Evolutionary conservation across 2,888 invertebrate species (phyloP), one percentile per base, ranked within the genome.

Genomic region (Dasysyrphus tricinctus): DNA sequence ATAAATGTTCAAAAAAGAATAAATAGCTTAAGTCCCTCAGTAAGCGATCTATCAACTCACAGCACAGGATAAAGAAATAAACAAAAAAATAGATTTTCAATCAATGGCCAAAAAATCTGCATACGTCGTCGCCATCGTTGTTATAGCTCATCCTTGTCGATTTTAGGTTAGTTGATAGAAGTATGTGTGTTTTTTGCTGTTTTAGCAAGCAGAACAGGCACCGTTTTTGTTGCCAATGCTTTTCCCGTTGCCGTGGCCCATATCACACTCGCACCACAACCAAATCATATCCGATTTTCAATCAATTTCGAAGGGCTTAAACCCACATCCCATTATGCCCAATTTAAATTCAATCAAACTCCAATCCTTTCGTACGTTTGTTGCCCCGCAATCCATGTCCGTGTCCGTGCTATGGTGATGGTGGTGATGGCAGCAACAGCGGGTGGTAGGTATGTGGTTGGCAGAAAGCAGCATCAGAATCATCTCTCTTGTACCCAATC

Each of bases 261-360:
- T n/a, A n/a, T 49, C 24, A 6, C 14, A 24, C 5, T 49, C 19
- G 2, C 14, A 14, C 42, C 54, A 14, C 54, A 54, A 69, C 75
- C 80, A 84, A 85, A 85, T 85, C 85, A 85, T 85, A 80, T 85
- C 80, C 85, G 85, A 85, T 85, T 85, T 85, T 85, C 85, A 86
- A 86, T 86, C 85, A 86, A 86, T 86, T 82, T 86, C 82, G 78
- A 86, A 81, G 74, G 74, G 85, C 85, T 86, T 86, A 86, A 78
- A 59, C 86, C 86, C 86, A 86, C 86, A 83, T 87, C 87, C 87
- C 73, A 87, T 87, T 87, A 87, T 87, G 83, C 83, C 83, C 87
- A 87, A 87, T 87, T 87, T 87, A 87, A 87, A 87, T 83, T 87
- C 83, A 87, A 87, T 87, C 83, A 87, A 80, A 83, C 83, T 76